Conservation (phyloP, 2,113 vertebrate species). For the Cryptotis parvus region DNA sequence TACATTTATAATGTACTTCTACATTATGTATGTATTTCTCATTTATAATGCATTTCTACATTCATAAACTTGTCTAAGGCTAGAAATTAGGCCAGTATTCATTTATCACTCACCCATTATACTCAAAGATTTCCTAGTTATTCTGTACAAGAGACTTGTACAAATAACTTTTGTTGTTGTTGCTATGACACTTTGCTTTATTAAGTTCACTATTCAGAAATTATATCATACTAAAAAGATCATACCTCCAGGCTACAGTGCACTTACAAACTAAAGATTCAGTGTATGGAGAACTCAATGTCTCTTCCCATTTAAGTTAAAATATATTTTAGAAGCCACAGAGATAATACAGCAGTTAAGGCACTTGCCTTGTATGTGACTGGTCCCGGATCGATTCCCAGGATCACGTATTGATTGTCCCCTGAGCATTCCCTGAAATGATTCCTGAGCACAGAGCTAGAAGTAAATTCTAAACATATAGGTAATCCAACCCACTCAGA, state of each 20-base stretch:
- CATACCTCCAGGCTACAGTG: background rate
- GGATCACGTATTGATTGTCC: too few relatives aligned
- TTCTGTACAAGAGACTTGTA: background rate
- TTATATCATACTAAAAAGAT: background rate
- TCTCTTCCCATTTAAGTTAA: slow-evolving; percentile 32
- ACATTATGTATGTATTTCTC: too few relatives aligned
- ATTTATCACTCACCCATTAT: background rate
- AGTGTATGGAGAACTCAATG: background rate
- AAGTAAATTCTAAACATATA: too few relatives aligned
- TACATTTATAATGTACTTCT: too few relatives aligned
- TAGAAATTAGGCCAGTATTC: background rate
- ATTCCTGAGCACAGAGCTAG: too few relatives aligned
- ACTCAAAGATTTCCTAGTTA: background rate
- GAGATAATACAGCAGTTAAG: too few relatives aligned
- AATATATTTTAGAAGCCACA: background rate
- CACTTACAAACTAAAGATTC: background rate
- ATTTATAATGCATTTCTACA: too few relatives aligned
- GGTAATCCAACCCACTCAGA: too few relatives aligned
- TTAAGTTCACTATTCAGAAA: background rate
- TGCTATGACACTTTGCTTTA: background rate
- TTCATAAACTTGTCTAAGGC: too few relatives aligned
- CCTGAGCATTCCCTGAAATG: too few relatives aligned
- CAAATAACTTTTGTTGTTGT: background rate
- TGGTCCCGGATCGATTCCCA: too few relatives aligned
- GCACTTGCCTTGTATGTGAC: too few relatives aligned